These are phyloP conservation scores for Bruchidius siliquastri DNA, from an alignment of 2,888 invertebrate species.

Conservation along the genomic window DNA sequence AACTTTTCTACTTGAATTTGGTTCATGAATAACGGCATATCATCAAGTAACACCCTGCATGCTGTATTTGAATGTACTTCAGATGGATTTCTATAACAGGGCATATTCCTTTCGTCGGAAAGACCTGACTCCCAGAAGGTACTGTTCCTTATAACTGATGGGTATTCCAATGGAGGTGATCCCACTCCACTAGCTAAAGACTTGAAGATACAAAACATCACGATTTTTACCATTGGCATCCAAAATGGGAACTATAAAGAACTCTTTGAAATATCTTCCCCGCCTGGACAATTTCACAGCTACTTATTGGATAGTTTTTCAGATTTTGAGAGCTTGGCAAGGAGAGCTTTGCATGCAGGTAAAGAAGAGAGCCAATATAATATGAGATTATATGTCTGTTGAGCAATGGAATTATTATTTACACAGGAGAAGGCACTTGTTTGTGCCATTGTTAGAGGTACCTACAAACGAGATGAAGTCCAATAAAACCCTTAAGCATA, in stretches of 20 bases:
- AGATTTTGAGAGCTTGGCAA: constrained; percentile 64
- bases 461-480: no score
- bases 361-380: constrained; percentile 13
- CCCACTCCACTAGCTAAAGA: constrained; percentile 57
- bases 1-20: no score
- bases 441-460: no score
- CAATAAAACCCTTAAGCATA: no score
- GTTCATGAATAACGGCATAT: no score
- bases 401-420: no score
- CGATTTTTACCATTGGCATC: constrained; percentile 57
- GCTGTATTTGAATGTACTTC: no score
- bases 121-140: constrained; percentile 53
- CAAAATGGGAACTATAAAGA: constrained; percentile 61
- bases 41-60: no score
- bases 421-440: no score
- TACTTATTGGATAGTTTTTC: constrained; percentile 64
- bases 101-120: constrained; percentile 46
- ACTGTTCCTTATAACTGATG: constrained; percentile 65
- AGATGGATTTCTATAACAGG: no score
- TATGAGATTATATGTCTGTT: no score
- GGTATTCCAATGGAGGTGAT: constrained; percentile 66
- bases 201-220: constrained; percentile 53
- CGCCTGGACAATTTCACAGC: constrained; percentile 59
- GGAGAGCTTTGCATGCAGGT: constrained; percentile 65
- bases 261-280: constrained; percentile 59